Conservation (phyloP, 2,113 vertebrate species). For the Ciconia boyciana region DNA sequence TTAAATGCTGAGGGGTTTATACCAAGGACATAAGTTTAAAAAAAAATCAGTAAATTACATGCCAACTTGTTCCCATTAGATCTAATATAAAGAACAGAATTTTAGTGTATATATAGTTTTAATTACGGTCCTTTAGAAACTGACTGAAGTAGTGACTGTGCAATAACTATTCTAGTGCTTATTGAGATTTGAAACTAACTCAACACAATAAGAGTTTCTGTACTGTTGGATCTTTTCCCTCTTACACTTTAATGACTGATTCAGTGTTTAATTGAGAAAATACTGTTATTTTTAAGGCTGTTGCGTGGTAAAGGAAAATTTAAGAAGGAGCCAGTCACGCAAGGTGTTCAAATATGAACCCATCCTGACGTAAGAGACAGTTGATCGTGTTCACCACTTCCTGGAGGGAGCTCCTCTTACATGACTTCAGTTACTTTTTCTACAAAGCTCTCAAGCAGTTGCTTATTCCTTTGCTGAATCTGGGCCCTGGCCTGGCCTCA, state of each 20-base stretch:
- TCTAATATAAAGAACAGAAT: neutral
- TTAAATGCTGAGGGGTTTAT: neutral
- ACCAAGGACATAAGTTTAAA: neutral
- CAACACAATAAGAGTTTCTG: neutral
- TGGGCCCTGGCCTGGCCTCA: neutral
- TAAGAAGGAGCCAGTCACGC: neutral
- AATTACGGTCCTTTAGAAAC: neutral
- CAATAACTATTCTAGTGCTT: neutral
- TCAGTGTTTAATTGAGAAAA: neutral
- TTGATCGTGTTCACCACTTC: neutral
- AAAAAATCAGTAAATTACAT: neutral
- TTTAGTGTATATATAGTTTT: neutral
- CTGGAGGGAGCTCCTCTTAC: neutral
- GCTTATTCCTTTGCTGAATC: neutral
- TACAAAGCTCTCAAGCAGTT: neutral
- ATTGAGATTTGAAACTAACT: neutral
- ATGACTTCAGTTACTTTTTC: neutral
- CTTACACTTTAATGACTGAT: neutral
- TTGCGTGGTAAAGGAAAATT: neutral
- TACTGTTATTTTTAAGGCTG: neutral
- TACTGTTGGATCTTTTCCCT: neutral
- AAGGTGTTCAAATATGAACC: neutral
- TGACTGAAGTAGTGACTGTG: neutral
- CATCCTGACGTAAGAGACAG: neutral
- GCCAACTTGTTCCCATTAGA: neutral